Base-by-base conservation (phyloP, 2,113 vertebrate species). In the Rhombomys opimus region DNA sequence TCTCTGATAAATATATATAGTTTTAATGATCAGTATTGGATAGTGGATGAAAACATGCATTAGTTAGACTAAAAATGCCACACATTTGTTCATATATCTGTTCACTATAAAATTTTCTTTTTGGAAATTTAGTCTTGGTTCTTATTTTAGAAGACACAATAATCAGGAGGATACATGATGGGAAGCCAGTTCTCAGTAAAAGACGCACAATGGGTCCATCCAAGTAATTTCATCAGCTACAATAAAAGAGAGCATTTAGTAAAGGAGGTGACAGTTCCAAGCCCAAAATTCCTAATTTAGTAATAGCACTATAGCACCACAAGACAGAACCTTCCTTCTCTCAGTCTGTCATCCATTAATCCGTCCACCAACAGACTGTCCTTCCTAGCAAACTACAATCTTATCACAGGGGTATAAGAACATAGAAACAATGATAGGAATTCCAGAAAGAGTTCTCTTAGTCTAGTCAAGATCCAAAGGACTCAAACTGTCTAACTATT, bases 181-280 rank as follows among this genome's bases (percentile, higher is more conserved):
- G 99, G 99, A 70, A 99, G 99, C 99, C 99, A 99, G 92, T 99
- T 99, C 98, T 99, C 99, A 86, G 99, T 99, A 98, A 99, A 99
- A 97, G 98, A 98, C 75, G 99, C 99, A 97, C 99, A 99, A 63
- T 99, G 99, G 65, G 97, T 99, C 99, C 99, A 99, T 98, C 99
- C 99, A 75, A 99, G 99, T 95, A 99, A 98, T 95, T 99, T 99
- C 99, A 99, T 99, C 35, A 99, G 97, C 99, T 99, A 95, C 72
- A 98, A 92, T 10, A 90, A 96, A 97, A 96, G 61, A 97, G 23
- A 96, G 4, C 14, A 73, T 77, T 54, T 15, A 46, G 22, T 94
- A 80, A 18, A 95, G 27, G 61, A 93, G 25, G 65, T 32, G 76
- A 61, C 25, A 0, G 87, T 54, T 91, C 80, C 7, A 54, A 75